Conservation (phyloP, 2,797 vertebrate species). For the Chloroceryle amazona region DNA sequence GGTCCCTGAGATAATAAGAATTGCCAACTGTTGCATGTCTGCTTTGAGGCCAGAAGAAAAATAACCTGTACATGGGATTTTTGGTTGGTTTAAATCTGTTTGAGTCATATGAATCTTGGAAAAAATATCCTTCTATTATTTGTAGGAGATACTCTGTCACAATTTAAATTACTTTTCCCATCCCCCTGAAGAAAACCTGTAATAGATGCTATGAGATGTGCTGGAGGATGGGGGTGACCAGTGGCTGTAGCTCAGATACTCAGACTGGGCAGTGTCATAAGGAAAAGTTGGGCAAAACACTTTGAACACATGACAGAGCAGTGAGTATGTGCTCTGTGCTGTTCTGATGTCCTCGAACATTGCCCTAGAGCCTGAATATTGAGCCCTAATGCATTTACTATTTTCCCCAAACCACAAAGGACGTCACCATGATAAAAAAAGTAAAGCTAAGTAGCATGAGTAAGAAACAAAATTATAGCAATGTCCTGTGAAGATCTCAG, state of each 20-base stretch:
- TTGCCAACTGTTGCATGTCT: neutral
- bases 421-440: neutral
- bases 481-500: neutral
- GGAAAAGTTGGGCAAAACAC: neutral
- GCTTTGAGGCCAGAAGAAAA: neutral
- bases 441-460: neutral
- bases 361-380: neutral
- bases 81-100: neutral
- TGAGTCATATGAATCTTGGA: neutral
- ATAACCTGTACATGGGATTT: rapidly evolving
- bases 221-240: neutral
- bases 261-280: neutral
- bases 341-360: neutral
- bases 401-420: neutral
- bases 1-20: neutral
- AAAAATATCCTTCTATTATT: neutral
- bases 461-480: neutral
- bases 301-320: neutral
- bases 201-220: neutral
- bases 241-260: neutral
- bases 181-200: neutral
- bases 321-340: neutral
- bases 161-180: neutral
- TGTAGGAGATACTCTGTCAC: neutral
- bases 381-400: neutral